Evolutionary conservation across 1,140 invertebrate species (phyloP).

Genomic region (Drosophila pachea): DNA sequence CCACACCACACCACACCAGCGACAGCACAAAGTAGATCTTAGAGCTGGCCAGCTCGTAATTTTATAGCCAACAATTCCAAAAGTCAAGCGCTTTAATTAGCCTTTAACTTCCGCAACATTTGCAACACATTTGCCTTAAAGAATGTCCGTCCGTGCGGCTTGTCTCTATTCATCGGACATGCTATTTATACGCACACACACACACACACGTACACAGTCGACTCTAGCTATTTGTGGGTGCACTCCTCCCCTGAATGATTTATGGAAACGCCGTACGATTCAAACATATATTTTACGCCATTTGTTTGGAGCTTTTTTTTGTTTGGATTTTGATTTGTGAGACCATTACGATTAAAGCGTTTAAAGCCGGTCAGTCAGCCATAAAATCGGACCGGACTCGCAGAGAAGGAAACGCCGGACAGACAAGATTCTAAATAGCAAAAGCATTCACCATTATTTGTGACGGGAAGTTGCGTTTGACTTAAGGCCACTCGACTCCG

Average conservation of each 20-base stretch:
- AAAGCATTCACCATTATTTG: conserved; percentile 21
- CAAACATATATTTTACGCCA: conserved; percentile 57
- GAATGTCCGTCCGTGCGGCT: conserved; percentile 51
- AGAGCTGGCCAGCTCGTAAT: conserved; percentile 45
- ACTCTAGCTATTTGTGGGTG: conserved; percentile 59
- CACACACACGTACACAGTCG: too few species aligned
- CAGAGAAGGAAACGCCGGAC: conserved; percentile 26
- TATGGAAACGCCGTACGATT: conserved; percentile 53
- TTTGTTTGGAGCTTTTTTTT: conserved; percentile 33
- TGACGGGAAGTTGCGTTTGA: conserved; percentile 65
- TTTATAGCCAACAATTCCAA: conserved; percentile 57
- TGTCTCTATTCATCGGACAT: conserved; percentile 33
- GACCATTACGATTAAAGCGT: conserved; percentile 56
- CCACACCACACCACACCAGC: neutral
- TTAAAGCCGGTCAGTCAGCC: conserved; percentile 39
- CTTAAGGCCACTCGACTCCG: conserved; percentile 46
- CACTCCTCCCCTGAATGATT: conserved; percentile 60
- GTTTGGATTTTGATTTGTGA: conserved; percentile 45
- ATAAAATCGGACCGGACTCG: conserved; percentile 24
- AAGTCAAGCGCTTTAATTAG: conserved; percentile 72
- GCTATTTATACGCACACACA: neutral
- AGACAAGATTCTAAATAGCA: conserved; percentile 34
- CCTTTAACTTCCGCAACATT: conserved; percentile 74
- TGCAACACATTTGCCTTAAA: conserved; percentile 49
- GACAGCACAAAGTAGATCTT: conserved; percentile 18